Conservation (phyloP, 2,888 invertebrate species). For the Pollenia amentaria region DNA sequence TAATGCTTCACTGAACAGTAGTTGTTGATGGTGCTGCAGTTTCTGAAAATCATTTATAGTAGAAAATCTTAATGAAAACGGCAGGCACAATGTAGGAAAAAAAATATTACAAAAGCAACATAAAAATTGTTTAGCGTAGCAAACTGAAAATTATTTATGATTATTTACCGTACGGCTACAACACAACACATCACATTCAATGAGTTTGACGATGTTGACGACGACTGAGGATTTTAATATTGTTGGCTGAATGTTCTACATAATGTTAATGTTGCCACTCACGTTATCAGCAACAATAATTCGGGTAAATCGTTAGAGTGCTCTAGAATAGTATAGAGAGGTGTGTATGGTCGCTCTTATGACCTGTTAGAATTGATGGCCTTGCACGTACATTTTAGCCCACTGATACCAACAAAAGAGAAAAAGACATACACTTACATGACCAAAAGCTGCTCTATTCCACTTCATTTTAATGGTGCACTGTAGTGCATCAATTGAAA, state of each 20-base stretch:
- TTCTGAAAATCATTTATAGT: constrained; percentile 28
- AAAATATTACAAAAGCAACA: constrained; percentile 15
- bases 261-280: constrained; percentile 21
- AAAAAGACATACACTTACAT: not conserved
- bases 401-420: not conserved
- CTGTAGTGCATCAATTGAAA: constrained; percentile 56
- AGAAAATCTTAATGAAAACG: constrained; percentile 54
- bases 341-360: constrained; percentile 25
- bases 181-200: constrained; percentile 20
- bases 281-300: constrained; percentile 2
- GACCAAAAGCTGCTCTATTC: constrained; percentile 16
- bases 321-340: not conserved
- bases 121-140: constrained; percentile 47
- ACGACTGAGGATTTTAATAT: constrained; percentile 42
- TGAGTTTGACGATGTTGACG: constrained; percentile 36
- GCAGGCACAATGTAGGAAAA: constrained; percentile 25
- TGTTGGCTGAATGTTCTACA: constrained; percentile 40
- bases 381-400: constrained; percentile 39
- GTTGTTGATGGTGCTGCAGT: constrained; percentile 16
- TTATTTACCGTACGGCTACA: constrained; percentile 49
- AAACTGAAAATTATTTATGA: constrained; percentile 65
- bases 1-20: constrained; percentile 62
- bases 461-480: constrained; percentile 32
- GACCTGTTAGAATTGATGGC: constrained; percentile 53
- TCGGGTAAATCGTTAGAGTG: constrained; percentile 23